A percentile compares a stretch with the other conserved stretches of the same genome.
Evolutionary conservation across 2,797 vertebrate species (phyloP).

Genomic region (Enteromius argenteus): DNA sequence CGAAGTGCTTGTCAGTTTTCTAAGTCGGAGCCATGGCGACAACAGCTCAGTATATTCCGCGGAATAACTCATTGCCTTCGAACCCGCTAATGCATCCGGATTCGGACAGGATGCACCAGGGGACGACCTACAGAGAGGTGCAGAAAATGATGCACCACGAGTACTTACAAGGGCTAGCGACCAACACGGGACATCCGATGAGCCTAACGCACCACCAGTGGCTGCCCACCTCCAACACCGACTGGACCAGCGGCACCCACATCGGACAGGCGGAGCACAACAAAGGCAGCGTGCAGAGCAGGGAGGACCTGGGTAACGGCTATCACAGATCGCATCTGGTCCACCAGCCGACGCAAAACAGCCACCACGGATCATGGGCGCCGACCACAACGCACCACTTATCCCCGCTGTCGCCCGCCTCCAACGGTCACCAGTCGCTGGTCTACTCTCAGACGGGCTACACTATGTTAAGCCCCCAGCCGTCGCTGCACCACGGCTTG

Average conservation of each 20-base stretch:
- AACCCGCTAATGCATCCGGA: conserved; percentile 96
- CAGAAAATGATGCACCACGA: conserved; percentile 99
- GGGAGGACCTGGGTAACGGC: conserved; percentile 87
- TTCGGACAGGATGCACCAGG: conserved; percentile 93
- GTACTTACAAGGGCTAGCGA: conserved; percentile 93
- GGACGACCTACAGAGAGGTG: conserved; percentile 96
- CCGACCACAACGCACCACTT: conserved; percentile 90
- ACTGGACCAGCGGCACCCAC: conserved; percentile 89
- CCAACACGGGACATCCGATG: conserved; percentile 94
- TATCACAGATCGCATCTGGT: conserved; percentile 92
- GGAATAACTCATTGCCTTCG: conserved; percentile 89
- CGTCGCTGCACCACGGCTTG: conserved; percentile 91
- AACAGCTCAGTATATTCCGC: conserved; percentile 95
- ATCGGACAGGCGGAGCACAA: conserved; percentile 85
- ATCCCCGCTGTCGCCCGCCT: conserved; percentile 90
- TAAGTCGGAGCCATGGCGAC: conserved; percentile 93
- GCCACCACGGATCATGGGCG: conserved; percentile 90
- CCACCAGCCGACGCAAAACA: conserved; percentile 88
- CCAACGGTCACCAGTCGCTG: conserved; percentile 90
- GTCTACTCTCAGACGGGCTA: conserved; percentile 95
- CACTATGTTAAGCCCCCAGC: conserved; percentile 93
- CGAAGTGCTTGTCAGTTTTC: conserved; percentile 85
- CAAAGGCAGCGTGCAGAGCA: conserved; percentile 82
- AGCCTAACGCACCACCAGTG: conserved; percentile 96
- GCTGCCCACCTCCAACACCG: conserved; percentile 91